A percentile compares a stretch with the other conserved stretches of the same genome.
Conservation (phyloP, 2,113 vertebrate genomes). For the Dunckerocampus dactyliophorus region DNA sequence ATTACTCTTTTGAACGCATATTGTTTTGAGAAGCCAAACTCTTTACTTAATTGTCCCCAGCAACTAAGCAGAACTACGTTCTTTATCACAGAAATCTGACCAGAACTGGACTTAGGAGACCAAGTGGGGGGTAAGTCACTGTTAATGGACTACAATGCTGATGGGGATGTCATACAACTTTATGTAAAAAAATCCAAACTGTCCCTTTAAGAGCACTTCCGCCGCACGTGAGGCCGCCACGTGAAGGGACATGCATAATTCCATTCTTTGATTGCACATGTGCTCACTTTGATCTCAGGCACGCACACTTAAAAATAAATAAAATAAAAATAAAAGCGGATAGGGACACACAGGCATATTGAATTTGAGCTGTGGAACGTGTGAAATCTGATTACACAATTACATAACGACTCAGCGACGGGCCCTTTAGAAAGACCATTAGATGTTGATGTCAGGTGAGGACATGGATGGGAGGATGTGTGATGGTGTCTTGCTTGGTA, state of each 20-base stretch:
- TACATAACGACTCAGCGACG: slow-evolving; percentile 57
- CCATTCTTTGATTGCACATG: slow-evolving; percentile 5
- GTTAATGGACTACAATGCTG: no score
- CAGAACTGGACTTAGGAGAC: no score
- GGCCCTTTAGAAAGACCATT: slow-evolving; percentile 52
- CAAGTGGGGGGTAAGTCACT: no score
- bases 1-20: no score
- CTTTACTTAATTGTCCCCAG: no score
- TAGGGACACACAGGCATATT: slow-evolving; percentile 29
- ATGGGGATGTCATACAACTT: no score
- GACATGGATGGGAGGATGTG: slow-evolving; percentile 25
- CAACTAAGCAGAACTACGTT: no score
- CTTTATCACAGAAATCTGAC: no score
- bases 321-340: slow-evolving; percentile 9
- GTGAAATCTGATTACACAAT: slow-evolving; percentile 66
- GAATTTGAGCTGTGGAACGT: slow-evolving; percentile 52
- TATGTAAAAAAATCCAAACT: no score
- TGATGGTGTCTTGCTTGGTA: slow-evolving; percentile 10
- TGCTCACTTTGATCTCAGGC: slow-evolving; percentile 6
- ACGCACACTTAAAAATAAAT: slow-evolving; percentile 1
- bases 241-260: slow-evolving; percentile 27
- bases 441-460: slow-evolving; percentile 33
- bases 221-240: slow-evolving; percentile 8
- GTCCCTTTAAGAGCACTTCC: slow-evolving; percentile 12
- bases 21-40: no score